Evolutionary conservation across 2,888 invertebrate species (phyloP).

Genomic region (Cremastinae sp.): DNA sequence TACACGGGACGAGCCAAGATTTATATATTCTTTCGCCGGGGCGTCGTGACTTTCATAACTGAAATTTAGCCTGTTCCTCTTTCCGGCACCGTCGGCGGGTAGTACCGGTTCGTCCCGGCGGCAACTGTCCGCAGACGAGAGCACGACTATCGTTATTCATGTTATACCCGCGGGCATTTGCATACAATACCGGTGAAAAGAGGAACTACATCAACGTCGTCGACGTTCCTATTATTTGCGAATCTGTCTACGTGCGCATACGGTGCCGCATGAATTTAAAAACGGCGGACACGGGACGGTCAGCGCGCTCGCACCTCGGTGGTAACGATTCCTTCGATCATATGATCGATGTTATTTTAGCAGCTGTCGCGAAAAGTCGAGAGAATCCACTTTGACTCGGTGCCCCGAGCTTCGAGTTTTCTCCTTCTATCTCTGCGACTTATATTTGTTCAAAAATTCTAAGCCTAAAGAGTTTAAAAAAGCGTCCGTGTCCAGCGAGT

Average conservation of each 20-base stretch:
- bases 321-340: slow-evolving; percentile 13
- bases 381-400: neutral
- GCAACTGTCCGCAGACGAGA: slow-evolving; percentile 34
- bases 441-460: no score
- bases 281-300: slow-evolving; percentile 32
- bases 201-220: slow-evolving; percentile 61
- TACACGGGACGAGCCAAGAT: slow-evolving; percentile 32
- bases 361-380: neutral
- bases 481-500: neutral
- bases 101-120: slow-evolving; percentile 37
- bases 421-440: neutral
- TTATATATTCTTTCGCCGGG: slow-evolving; percentile 47
- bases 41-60: slow-evolving; percentile 64
- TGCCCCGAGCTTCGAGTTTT: neutral
- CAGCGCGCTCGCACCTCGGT: slow-evolving; percentile 37
- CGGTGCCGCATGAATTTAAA: slow-evolving; percentile 54
- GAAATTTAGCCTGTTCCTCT: slow-evolving; percentile 61
- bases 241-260: slow-evolving; percentile 3
- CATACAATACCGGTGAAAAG: slow-evolving; percentile 67
- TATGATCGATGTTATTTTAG: slow-evolving; percentile 26
- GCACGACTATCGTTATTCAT: slow-evolving; percentile 59
- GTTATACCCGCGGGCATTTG: slow-evolving; percentile 60
- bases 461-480: no score
- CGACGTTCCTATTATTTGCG: slow-evolving; percentile 16
- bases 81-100: slow-evolving; percentile 50